A percentile compares a stretch with the other conserved stretches of the same genome.
Evolutionary conservation across 2,888 invertebrate species (phyloP).

Genomic region (Hydroisotoma schaefferi): DNA sequence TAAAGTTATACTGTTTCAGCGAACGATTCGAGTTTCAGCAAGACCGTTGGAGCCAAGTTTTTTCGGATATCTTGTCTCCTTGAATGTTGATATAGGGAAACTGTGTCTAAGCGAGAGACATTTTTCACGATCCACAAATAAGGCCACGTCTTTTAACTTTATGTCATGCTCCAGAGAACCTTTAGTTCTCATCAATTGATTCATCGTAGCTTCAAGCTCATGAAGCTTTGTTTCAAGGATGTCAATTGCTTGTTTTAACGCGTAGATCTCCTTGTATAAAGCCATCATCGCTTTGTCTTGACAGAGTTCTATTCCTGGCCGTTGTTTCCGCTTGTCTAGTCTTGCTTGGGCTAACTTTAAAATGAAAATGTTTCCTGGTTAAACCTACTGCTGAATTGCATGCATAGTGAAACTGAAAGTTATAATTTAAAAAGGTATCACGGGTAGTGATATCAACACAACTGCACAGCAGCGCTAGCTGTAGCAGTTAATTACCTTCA

Average conservation of each 20-base stretch:
- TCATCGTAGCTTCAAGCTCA: slow-evolving; percentile 43
- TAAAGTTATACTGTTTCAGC: no score
- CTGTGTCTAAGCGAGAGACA: slow-evolving; percentile 40
- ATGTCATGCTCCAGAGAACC: slow-evolving; percentile 43
- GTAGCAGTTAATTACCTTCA: slow-evolving; percentile 29
- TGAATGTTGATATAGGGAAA: slow-evolving; percentile 42
- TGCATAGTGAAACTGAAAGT: background rate
- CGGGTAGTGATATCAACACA: background rate
- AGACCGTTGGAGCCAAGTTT: slow-evolving; percentile 26
- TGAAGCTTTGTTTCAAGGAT: slow-evolving; percentile 30
- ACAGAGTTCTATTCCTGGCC: slow-evolving; percentile 46
- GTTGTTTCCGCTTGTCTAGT: slow-evolving; percentile 43
- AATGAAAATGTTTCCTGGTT: slow-evolving; percentile 1
- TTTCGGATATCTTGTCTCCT: slow-evolving; percentile 36
- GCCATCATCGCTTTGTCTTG: slow-evolving; percentile 45
- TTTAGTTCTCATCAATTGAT: slow-evolving; percentile 44
- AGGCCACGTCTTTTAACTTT: slow-evolving; percentile 40
- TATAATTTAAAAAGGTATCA: no score
- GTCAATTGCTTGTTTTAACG: slow-evolving; percentile 39
- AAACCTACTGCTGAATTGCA: background rate
- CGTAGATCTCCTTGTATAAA: slow-evolving; percentile 40
- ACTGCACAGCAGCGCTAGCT: background rate
- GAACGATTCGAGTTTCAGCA: slow-evolving; percentile 26
- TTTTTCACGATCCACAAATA: slow-evolving; percentile 45
- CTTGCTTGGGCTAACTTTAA: slow-evolving; percentile 41